These are phyloP conservation scores for Merodon equestris DNA, from an alignment of 2,888 invertebrate species.

Conservation along the genomic window DNA sequence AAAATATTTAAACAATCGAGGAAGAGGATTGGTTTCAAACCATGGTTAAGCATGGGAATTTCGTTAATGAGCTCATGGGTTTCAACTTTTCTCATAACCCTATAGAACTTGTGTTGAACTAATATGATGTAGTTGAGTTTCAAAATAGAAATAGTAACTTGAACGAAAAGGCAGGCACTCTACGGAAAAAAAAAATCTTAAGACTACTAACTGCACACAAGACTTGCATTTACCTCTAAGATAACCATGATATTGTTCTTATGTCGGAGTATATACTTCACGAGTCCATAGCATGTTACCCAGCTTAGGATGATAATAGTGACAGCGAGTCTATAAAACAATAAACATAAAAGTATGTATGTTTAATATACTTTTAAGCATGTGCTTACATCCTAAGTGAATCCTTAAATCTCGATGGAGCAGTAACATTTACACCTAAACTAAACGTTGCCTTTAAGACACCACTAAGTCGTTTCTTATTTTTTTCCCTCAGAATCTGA, in stretches of 20 bases:
- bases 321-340: conserved; percentile 3
- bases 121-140: conserved; percentile 32
- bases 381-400: conserved; percentile 31
- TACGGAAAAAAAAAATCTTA: not conserved
- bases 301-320: conserved; percentile 25
- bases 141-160: conserved; percentile 34
- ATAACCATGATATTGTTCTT: conserved; percentile 17
- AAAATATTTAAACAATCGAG: no score
- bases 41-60: conserved; percentile 22
- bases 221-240: conserved; percentile 15
- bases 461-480: conserved; percentile 25
- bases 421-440: conserved; percentile 40
- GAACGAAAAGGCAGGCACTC: conserved; percentile 34
- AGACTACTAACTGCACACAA: not conserved
- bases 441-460: conserved; percentile 18
- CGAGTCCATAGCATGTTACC: conserved; percentile 13
- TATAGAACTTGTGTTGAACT: conserved; percentile 27
- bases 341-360: not conserved
- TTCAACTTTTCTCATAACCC: conserved; percentile 8
- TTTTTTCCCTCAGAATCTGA: conserved; percentile 19
- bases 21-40: not conserved
- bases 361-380: not conserved
- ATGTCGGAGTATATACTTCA: conserved; percentile 2
- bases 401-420: conserved; percentile 40
- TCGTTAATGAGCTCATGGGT: conserved; percentile 40